Evolutionary conservation across 1,140 invertebrate genomes (phyloP), one percentile per base, ranked within the genome.

Genomic region (Chironomus tepperi): DNA sequence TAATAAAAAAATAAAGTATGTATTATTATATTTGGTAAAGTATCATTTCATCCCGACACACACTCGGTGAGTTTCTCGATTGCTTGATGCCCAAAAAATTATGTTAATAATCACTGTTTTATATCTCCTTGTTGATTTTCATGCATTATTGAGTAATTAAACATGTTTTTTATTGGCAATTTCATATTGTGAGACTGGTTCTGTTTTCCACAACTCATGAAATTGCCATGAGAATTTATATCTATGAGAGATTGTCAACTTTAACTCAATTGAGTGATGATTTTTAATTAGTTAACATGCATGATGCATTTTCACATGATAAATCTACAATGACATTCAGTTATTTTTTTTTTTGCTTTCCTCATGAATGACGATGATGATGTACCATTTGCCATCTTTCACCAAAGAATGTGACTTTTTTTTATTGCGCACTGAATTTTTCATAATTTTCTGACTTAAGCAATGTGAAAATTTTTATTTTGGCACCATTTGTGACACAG

Each of bases 231-330:
- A 47, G 8, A 47, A 10, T 47, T 15, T 2, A 9, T 47, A 9
- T 47, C 43, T 34, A 34, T 34, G 24, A 34, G 24, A 34, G 24
- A 34, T 57, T 57, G 47, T 57, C 10, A 10, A 57, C n/a, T 67
- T 67, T 18, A 16, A 67, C 7, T 67, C n/a, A 67, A 19, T 67
- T 67, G 64, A 67, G 64, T 67, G 64, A 67, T 67, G 64, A 67
- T 67, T 67, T 67, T 67, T 67, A 67, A 67, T 67, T 67, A 67
- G 64, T 67, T 18, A 16, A 67, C 64, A 67, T 67, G 64, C 64
- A 16, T 67, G 64, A 16, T 18, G 18, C n/a, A 18, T 67, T 34
- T 34, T 34, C 24, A 34, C 24, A 34, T 34, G 24, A 34, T 34
- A 34, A 34, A 34, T 34, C 24, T 34, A 34, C 24, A 34, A 34